Conservation (phyloP, 2,797 vertebrate species). For the Morelia viridis region DNA sequence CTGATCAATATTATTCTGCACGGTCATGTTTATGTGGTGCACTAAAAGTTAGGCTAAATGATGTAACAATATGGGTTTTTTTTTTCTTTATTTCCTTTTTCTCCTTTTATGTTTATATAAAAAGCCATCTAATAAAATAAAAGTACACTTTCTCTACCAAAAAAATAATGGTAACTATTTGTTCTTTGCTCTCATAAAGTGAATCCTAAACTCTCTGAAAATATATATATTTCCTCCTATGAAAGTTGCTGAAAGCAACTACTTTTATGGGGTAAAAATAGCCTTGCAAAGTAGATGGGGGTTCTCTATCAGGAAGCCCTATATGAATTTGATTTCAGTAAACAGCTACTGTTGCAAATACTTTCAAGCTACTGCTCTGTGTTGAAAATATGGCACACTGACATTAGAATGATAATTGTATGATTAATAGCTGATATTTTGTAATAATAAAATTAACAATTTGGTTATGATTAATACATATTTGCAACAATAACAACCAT, state of each 20-base stretch:
- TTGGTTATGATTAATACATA: background rate
- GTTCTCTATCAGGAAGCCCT: too few species aligned
- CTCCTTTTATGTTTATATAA: background rate
- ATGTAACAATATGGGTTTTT: background rate
- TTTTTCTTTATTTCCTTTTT: background rate
- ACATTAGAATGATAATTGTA: too few species aligned
- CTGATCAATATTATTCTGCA: background rate
- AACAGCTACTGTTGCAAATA: too few species aligned
- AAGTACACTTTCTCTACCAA: background rate
- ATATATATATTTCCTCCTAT: background rate
- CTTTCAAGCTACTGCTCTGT: too few species aligned
- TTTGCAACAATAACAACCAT: background rate
- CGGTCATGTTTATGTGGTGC: background rate
- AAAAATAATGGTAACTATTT: background rate
- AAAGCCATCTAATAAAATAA: background rate
- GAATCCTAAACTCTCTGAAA: background rate
- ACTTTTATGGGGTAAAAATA: background rate
- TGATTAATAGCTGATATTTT: too few species aligned
- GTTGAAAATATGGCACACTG: too few species aligned
- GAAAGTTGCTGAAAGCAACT: background rate
- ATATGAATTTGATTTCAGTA: too few species aligned
- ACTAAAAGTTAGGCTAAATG: background rate
- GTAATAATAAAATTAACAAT: background rate
- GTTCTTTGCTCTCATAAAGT: background rate
- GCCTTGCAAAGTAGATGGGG: too few species aligned